A percentile compares a stretch with the other conserved stretches of the same genome.
Conservation (phyloP, 2,888 invertebrate species). For the Xestia rhomboidea region DNA sequence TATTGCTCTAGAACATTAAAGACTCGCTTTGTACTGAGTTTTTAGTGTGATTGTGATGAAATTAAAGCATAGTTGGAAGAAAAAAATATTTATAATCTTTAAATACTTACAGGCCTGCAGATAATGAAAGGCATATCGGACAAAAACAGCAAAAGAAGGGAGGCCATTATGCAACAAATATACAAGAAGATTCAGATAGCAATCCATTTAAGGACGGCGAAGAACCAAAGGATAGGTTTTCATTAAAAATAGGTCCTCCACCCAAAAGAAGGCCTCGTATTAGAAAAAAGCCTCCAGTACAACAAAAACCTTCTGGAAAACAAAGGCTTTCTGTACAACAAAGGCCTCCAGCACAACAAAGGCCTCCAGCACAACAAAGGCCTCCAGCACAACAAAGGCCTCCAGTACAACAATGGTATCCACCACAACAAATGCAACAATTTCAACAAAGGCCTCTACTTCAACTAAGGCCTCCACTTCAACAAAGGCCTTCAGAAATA, state of each 20-base stretch:
- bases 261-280: not conserved
- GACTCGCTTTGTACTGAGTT: too few species aligned
- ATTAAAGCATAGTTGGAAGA: too few species aligned
- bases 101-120: constrained; percentile 44
- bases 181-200: not conserved
- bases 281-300: not conserved
- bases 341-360: not conserved
- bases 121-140: constrained; percentile 22
- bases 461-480: not conserved
- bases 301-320: not conserved
- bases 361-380: not conserved
- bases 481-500: not conserved
- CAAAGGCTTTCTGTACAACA: not conserved
- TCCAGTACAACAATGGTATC: not conserved
- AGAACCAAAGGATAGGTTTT: constrained; percentile 26
- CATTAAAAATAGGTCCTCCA: constrained; percentile 9
- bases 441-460: not conserved
- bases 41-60: too few species aligned
- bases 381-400: not conserved
- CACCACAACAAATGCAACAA: not conserved
- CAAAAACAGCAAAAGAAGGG: not conserved
- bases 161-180: constrained; percentile 8
- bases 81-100: not conserved
- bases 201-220: not conserved
- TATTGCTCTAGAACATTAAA: too few species aligned